Evolutionary conservation across 2,888 invertebrate species (phyloP).

Genomic region (Polyommatus iphigenia): DNA sequence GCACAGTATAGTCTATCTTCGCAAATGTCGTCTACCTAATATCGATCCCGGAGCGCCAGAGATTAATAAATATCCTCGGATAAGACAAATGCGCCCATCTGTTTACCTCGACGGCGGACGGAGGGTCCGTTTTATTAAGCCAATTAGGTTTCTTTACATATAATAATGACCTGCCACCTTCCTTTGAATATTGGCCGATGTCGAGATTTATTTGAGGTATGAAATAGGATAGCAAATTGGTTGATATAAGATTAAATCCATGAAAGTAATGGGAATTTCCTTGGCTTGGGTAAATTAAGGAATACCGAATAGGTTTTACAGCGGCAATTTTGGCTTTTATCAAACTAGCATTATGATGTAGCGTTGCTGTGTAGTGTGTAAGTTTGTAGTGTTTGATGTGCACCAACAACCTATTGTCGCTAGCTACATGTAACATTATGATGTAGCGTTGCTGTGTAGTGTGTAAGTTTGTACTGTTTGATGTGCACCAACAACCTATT

Average conservation of each 20-base stretch:
- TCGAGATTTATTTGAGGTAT: not conserved
- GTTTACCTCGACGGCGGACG: conserved; percentile 17
- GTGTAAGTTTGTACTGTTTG: too few species aligned
- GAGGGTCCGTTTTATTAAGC: not conserved
- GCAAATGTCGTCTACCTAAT: not conserved
- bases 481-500: too few species aligned
- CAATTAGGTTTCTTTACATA: conserved; percentile 22
- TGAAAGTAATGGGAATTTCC: too few species aligned
- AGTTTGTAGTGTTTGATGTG: too few species aligned
- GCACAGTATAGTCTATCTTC: not conserved
- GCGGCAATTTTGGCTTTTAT: too few species aligned
- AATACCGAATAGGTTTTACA: too few species aligned
- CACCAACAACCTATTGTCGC: too few species aligned
- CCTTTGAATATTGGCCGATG: not conserved
- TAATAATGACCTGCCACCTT: conserved; percentile 9
- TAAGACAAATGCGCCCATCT: conserved; percentile 19
- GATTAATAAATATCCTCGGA: conserved; percentile 13
- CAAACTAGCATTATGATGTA: too few species aligned
- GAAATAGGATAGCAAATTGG: not conserved
- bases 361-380: too few species aligned
- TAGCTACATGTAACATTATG: too few species aligned
- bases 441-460: too few species aligned
- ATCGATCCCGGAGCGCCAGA: not conserved
- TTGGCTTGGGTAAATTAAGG: not conserved
- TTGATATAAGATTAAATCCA: not conserved